Base-by-base conservation (phyloP, 2,113 vertebrate genomes). In the Orcinus orca region DNA sequence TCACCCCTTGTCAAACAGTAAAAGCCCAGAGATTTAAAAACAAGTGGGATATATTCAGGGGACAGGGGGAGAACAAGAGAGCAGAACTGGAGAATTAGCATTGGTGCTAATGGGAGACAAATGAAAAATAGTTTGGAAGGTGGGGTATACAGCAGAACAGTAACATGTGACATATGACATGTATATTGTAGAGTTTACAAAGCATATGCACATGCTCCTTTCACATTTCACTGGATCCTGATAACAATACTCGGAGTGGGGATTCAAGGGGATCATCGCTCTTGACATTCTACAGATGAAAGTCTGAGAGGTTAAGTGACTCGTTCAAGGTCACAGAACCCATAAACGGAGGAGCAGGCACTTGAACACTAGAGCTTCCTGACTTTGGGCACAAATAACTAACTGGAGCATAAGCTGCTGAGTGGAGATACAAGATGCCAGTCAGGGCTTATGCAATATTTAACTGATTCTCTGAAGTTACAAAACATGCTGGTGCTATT, bases 111-210 rank as follows among this genome's bases (percentile, higher is more conserved):
- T 6, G 13, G 41, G n/a, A 41, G 79, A 25, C 25, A 18, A 31
- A 3, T 65, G 55, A 13, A 67, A 83, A 36, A 14, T 63, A 41
- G 68, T 47, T 41, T 53, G 60, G 83, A 53, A 76, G 88, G 26
- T 4, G 11, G 44, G 41, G 15, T 18, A 5, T 26, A 47, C 29
- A 4, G 12, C 26, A 38, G 67, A 50, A 26, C 0, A 12, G 55
- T 18, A 10, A 36, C 2, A 60, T 1, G 44, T 12, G 53, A 13
- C 8, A 0, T 2, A 8, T 3, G 25, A 29, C 4, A 0, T 0
- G 3, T 11, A 6, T 5, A 1, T 0, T 18, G 21, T 0, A 9
- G 58, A 68, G 21, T 62, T 71, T 36, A 31, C 47, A 33, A 9
- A 70, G 15, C 29, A 3, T 1, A 0, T 44, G n/a, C 17, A 10